phyloP scores from a whole-genome alignment of 2,797 vertebrate species.

The Limnodromus scolopaceus region DNA sequence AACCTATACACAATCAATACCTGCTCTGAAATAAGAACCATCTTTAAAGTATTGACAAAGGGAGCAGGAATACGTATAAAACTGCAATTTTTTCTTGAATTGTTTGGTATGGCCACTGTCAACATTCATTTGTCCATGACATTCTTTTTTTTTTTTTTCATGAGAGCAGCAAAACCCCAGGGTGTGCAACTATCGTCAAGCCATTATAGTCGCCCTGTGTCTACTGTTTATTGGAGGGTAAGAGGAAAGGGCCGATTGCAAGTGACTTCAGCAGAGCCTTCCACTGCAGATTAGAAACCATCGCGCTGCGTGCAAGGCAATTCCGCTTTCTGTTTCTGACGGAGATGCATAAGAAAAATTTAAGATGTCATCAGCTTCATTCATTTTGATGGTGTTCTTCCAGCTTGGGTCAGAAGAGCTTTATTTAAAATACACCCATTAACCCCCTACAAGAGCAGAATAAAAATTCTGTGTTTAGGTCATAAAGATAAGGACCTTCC shows the following conservation, averaged over 20 bases:
- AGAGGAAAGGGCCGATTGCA: constrained; percentile 53
- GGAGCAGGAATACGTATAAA: constrained; percentile 70
- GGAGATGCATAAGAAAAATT: background rate
- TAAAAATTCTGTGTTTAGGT: constrained; percentile 23
- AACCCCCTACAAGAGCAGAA: background rate
- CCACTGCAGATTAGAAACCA: background rate
- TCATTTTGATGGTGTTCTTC: background rate
- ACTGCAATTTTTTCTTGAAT: constrained; percentile 61
- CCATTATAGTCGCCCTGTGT: constrained; percentile 55
- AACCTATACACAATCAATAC: constrained; percentile 95
- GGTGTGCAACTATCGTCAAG: constrained; percentile 60
- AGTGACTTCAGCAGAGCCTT: constrained; percentile 62
- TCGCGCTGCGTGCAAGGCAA: background rate
- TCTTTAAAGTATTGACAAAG: constrained; percentile 92
- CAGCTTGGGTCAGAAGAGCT: background rate
- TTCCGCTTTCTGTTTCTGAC: background rate
- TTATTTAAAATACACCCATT: constrained; percentile 10
- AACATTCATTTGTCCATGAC: constrained; percentile 68
- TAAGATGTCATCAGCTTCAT: constrained; percentile 34
- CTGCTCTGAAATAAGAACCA: constrained; percentile 91
- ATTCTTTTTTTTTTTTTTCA: background rate
- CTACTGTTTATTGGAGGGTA: constrained; percentile 65
- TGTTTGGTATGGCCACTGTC: constrained; percentile 68
- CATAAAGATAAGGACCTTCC: constrained; percentile 13
- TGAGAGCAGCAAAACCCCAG: constrained; percentile 31